Conservation (phyloP, 2,797 vertebrate species). For the Neostethus bicornis region DNA sequence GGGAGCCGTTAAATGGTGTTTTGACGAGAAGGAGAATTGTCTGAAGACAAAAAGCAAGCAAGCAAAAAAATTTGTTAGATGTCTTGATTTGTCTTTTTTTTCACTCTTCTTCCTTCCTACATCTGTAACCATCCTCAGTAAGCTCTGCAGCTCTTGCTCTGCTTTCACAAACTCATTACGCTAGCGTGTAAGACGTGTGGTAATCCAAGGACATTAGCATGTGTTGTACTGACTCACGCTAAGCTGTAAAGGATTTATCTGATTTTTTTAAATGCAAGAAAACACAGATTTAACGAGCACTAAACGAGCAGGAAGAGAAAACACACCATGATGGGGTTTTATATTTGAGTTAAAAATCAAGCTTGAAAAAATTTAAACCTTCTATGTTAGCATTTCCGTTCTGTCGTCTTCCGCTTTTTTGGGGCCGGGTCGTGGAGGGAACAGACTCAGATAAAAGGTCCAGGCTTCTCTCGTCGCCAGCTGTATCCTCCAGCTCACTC, state of each 20-base stretch:
- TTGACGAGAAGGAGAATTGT: constrained; percentile 44
- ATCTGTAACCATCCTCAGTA: constrained; percentile 18
- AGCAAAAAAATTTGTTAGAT: too few relatives aligned
- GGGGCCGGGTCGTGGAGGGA: too few relatives aligned
- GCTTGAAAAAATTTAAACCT: constrained; percentile 4
- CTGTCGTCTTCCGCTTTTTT: too few relatives aligned
- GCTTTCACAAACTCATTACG: background rate
- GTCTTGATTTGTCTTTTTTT: too few relatives aligned
- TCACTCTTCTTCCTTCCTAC: background rate
- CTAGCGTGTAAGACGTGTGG: background rate
- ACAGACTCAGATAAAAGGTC: too few relatives aligned
- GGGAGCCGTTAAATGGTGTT: constrained; percentile 39
- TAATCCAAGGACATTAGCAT: constrained; percentile 3
- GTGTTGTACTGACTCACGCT: background rate
- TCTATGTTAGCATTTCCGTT: too few relatives aligned
- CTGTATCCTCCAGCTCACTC: too few relatives aligned
- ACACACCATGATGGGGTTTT: constrained; percentile 1
- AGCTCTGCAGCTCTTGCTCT: constrained; percentile 13
- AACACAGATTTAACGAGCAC: constrained; percentile 12
- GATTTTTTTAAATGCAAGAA: background rate
- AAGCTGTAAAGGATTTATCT: constrained; percentile 4
- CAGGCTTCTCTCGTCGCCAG: too few relatives aligned
- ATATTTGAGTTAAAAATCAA: constrained; percentile 16
- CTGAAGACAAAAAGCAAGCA: constrained; percentile 14
- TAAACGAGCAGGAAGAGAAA: constrained; percentile 3